Evolutionary conservation across 2,888 invertebrate species (phyloP).

Genomic region (Synergus gifuensis): DNA sequence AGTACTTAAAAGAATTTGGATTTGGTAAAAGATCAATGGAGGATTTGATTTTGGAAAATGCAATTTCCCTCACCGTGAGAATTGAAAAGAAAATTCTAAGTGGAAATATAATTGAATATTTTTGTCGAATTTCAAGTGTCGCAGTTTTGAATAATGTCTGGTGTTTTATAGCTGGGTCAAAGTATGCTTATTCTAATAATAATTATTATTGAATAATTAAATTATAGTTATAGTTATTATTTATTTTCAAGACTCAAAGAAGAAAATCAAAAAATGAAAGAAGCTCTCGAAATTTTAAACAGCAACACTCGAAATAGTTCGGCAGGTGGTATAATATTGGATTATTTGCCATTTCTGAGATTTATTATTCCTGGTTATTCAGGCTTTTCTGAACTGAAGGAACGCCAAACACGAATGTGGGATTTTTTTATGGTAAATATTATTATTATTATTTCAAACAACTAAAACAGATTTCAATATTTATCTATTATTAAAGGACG

Average conservation of each 20-base stretch:
- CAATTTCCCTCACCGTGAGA: slow-evolving; percentile 79
- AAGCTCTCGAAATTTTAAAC: slow-evolving; percentile 81
- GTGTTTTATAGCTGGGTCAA: slow-evolving; percentile 84
- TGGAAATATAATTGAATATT: slow-evolving; percentile 72
- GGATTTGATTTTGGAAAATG: slow-evolving; percentile 81
- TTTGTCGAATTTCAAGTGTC: slow-evolving; percentile 78
- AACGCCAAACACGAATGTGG: slow-evolving; percentile 80
- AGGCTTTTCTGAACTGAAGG: slow-evolving; percentile 80
- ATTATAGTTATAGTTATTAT: slow-evolving; percentile 9
- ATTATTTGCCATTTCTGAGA: slow-evolving; percentile 84
- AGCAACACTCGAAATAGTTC: slow-evolving; percentile 81
- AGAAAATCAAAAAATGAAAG: slow-evolving; percentile 80
- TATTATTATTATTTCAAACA: background rate
- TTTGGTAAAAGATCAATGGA: slow-evolving; percentile 83
- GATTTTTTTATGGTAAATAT: slow-evolving; percentile 79
- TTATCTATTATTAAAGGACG: slow-evolving; percentile 57
- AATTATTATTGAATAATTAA: slow-evolving; percentile 1
- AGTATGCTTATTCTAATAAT: slow-evolving; percentile 65
- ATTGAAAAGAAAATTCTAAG: slow-evolving; percentile 77
- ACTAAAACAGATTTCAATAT: background rate
- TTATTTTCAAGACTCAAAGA: slow-evolving; percentile 62
- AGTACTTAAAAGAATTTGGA: slow-evolving; percentile 83
- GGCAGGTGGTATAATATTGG: slow-evolving; percentile 84
- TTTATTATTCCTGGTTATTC: slow-evolving; percentile 82
- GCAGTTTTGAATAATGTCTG: slow-evolving; percentile 84